Evolutionary conservation across 1,140 invertebrate genomes (phyloP).

Genomic region (Ceratina australensis): DNA sequence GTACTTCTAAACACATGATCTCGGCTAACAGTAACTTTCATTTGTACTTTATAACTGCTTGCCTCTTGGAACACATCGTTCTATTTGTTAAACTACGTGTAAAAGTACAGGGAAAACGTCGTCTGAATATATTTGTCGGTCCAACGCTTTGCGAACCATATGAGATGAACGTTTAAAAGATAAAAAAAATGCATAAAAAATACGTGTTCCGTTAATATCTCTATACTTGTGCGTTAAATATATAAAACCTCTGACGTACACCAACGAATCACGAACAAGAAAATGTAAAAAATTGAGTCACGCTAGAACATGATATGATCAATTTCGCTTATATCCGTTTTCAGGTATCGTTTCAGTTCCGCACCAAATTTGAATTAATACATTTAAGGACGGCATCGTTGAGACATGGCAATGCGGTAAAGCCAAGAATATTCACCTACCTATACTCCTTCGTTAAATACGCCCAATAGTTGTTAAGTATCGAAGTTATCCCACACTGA

Average conservation of each 20-base stretch:
- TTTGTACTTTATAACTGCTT: slow-evolving; percentile 58
- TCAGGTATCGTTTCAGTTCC: not conserved
- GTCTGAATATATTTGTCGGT: too few species aligned
- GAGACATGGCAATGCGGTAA: slow-evolving; percentile 10
- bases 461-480: not conserved
- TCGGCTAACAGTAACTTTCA: slow-evolving; percentile 35
- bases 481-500: slow-evolving; percentile 60
- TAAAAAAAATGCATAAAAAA: slow-evolving; percentile 29
- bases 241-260: slow-evolving; percentile 15
- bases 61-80: slow-evolving; percentile 48
- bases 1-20: slow-evolving; percentile 17
- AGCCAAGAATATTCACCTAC: not conserved
- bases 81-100: not conserved
- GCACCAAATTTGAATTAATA: slow-evolving; percentile 26
- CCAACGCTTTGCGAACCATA: not conserved
- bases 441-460: not conserved
- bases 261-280: not conserved
- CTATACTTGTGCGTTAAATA: slow-evolving; percentile 3
- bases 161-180: slow-evolving; percentile 1
- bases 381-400: not conserved
- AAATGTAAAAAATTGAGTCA: too few species aligned
- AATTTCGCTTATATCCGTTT: not conserved
- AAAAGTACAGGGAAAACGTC: too few species aligned
- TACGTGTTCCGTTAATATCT: slow-evolving; percentile 10
- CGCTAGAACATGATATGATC: too few species aligned